A percentile compares a stretch with the other conserved stretches of the same genome.
Conservation (phyloP, 2,888 invertebrate species). For the Brenthis daphne region DNA sequence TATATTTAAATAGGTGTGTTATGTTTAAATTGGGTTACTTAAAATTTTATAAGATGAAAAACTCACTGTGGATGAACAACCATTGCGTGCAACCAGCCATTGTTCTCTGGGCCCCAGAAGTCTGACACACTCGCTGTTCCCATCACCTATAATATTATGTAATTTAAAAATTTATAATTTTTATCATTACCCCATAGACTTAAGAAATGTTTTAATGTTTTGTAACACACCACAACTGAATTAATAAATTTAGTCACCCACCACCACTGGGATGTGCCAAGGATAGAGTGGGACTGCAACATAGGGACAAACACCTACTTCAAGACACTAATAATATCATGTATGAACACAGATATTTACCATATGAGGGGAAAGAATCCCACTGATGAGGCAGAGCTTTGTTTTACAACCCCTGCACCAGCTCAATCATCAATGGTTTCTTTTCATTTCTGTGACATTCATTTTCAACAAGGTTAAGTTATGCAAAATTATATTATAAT, state of each 20-base stretch:
- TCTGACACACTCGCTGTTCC: constrained; percentile 55
- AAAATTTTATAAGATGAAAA: constrained; percentile 24
- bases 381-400: neutral
- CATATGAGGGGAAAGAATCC: neutral
- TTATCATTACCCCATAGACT: too few relatives aligned
- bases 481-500: neutral
- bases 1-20: neutral
- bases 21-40: neutral
- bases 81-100: constrained; percentile 56
- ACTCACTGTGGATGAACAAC: constrained; percentile 44
- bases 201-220: too few relatives aligned
- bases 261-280: too few relatives aligned
- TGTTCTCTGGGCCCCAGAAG: constrained; percentile 46
- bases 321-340: neutral
- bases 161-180: neutral
- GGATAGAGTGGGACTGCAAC: too few relatives aligned
- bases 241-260: too few relatives aligned
- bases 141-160: constrained; percentile 45
- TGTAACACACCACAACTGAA: too few relatives aligned
- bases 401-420: neutral
- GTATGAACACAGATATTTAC: neutral
- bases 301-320: neutral
- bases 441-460: neutral
- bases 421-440: too few relatives aligned
- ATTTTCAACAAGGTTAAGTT: neutral